Base-by-base conservation (phyloP, 2,888 invertebrate genomes). In the Phyllotreta striolata region DNA sequence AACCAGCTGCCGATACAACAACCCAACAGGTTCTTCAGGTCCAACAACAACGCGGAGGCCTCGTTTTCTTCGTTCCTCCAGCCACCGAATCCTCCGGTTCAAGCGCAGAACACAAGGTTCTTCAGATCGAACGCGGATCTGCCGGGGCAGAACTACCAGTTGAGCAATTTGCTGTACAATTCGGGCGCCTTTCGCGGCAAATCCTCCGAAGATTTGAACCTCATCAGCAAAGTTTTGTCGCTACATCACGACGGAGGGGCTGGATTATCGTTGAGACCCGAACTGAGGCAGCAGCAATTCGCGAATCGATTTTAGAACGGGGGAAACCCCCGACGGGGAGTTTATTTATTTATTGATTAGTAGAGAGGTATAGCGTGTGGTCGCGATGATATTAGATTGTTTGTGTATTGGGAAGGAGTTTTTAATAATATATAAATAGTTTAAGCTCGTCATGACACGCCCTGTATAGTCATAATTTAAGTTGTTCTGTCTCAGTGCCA, bases 191-290 rank as follows among this genome's bases (percentile, higher is more conserved):
- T 87, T 44, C 65, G 72, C 35, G 80, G 80, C 35, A 83, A 87
- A 70, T 63, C 62, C 5, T 86, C 87, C 62, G 92, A 92, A 77
- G 92, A 93, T 80, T 83, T 93, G 55, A 91, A 90, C 77, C 90
- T 93, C 74, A 91, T 93, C 39, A 89, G 91, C 49, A 92, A 92
- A 83, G 90, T 93, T 64, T 81, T 93, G 73, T 91, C 92, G 6
- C 81, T 92, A 60, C 92, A 93, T 80, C 92, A 92, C 74, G 49
- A 52, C 7, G 61, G 1, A 59, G 61, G 3, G 61, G 46, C 35
- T 8, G 62, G 52, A n/a, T 34, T 60, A 12, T 39, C 43, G 12
- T n/a, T 62, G 8, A 62, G 66, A 44, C 55, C 39, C 6, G 60
- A 60, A 13, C 38, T 60, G 39, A 37, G 43, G 9, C 55, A 56